Base-by-base conservation (phyloP, 1,140 invertebrate species). In the Rhynchophorus ferrugineus region DNA sequence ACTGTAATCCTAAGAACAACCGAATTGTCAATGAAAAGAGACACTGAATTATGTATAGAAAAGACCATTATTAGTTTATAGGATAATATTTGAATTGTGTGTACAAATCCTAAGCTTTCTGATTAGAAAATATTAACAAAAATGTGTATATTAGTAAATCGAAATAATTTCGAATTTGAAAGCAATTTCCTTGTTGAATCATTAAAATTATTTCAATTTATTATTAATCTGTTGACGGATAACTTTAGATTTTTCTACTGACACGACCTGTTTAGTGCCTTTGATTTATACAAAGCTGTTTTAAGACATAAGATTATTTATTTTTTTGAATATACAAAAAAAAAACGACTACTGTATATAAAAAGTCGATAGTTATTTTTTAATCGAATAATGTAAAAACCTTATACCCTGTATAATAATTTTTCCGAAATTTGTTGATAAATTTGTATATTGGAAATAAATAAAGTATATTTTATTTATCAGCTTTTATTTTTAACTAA, bases 371-470 rank as follows among this genome's bases (percentile, higher is more conserved):
- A 24, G 35, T 48, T 48, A 34, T 46, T 35, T 48, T 39, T 45
- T 19, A 9, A 16, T 39, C 6, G 37, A 49, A 36, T 24, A 42
- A 20, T 14, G 13, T 39, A 45, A 36, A 36, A 35, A 2, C 3
- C 36, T 11, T 48, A 36, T 48, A 48, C 17, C 38, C 33, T 24
- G 1, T 13, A n/a, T 29, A 20, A 8, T 49, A 37, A 42, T 39
- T 19, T 39, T 49, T 42, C 39, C 42, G 9, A 5, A 43, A 42
- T 24, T 34, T 49, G 47, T 49, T 41, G 39, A 41, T 24, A 34
- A 29, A 49, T 49, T 49, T 49, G 47, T 49, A 49, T 49, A 49
- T 49, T 49, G 24, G 47, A 49, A 34, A 41, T 8, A 39, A 49
- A 42, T 49, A 49, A 49, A 49, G 19, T 49, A 39, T 49, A 41